phyloP scores from a whole-genome alignment of 2,888 invertebrate species.

The Mycalesis mineus region DNA sequence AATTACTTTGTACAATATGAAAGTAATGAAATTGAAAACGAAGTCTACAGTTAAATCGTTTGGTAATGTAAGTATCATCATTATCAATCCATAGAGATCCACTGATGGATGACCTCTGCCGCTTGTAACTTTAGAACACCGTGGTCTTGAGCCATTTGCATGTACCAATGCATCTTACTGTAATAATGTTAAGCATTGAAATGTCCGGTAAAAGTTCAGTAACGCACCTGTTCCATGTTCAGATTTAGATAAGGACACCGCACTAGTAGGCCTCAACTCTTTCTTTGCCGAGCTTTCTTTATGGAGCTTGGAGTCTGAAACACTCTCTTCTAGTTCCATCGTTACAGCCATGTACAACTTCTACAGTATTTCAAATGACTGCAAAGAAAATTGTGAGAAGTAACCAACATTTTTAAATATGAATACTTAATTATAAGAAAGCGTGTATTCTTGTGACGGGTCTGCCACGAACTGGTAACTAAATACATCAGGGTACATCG shows the following conservation, averaged over 20 bases:
- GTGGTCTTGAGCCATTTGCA: too few relatives aligned
- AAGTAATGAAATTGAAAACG: too few relatives aligned
- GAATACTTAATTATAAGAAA: slow-evolving; percentile 30
- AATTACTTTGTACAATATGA: too few relatives aligned
- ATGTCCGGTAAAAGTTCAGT: neutral
- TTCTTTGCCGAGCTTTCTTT: slow-evolving; percentile 64
- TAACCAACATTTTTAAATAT: slow-evolving; percentile 39
- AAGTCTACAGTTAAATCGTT: too few relatives aligned
- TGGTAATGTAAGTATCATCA: too few relatives aligned
- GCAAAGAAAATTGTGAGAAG: slow-evolving; percentile 42
- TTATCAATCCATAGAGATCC: too few relatives aligned
- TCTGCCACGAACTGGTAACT: slow-evolving; percentile 53
- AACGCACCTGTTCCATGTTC: slow-evolving; percentile 64
- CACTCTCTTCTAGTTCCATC: slow-evolving; percentile 70
- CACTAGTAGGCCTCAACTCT: slow-evolving; percentile 64
- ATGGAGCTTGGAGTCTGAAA: slow-evolving; percentile 69
- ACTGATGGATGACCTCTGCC: too few relatives aligned
- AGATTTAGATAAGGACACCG: slow-evolving; percentile 65
- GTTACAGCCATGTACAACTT: slow-evolving; percentile 67
- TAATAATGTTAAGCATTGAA: neutral
- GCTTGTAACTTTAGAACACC: too few relatives aligned
- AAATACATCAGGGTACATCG: slow-evolving; percentile 45
- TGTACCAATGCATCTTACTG: too few relatives aligned
- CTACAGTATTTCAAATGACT: slow-evolving; percentile 44
- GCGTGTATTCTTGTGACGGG: slow-evolving; percentile 48